Percentiles rank a stretch among this genome's conserved stretches.
Evolutionary conservation across 2,888 invertebrate species (phyloP).

Genomic region (Drosophila subsilvestris): DNA sequence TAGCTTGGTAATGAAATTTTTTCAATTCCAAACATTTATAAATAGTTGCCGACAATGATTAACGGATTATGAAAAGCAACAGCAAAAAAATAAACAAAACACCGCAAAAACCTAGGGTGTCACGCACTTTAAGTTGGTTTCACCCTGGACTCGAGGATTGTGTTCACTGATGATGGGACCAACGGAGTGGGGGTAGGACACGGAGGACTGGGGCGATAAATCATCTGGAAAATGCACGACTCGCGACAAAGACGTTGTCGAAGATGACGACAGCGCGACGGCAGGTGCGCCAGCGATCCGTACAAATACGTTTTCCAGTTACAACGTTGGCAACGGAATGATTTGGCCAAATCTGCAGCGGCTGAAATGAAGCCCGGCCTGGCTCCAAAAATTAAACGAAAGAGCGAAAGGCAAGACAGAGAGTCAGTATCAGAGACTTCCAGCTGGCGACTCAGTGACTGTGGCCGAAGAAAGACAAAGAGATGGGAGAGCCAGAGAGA

Average conservation of each 20-base stretch:
- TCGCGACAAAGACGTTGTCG: constrained; percentile 11
- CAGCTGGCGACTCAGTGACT: constrained; percentile 20
- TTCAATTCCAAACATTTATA: constrained; percentile 2
- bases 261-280: constrained; percentile 17
- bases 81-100: constrained; percentile 34
- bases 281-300: constrained; percentile 41
- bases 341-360: constrained; percentile 67
- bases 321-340: constrained; percentile 73
- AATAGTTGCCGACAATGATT: constrained; percentile 16
- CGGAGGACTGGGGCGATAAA: not conserved
- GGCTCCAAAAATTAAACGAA: constrained; percentile 25
- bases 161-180: not conserved
- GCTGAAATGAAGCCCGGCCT: constrained; percentile 50
- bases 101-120: constrained; percentile 11
- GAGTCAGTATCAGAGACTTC: constrained; percentile 32
- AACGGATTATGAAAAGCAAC: constrained; percentile 14
- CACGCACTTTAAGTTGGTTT: constrained; percentile 1
- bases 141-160: not conserved
- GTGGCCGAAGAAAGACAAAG: constrained; percentile 4
- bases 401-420: constrained; percentile 23
- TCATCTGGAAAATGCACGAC: constrained; percentile 16
- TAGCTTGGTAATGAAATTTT: constrained; percentile 16
- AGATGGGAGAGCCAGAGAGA: not conserved
- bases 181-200: not conserved
- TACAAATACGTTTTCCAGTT: constrained; percentile 68